A percentile compares a stretch with the other conserved stretches of the same genome.
Evolutionary conservation across 2,888 invertebrate species (phyloP).

Genomic region (Pachycephus smyrnensis): DNA sequence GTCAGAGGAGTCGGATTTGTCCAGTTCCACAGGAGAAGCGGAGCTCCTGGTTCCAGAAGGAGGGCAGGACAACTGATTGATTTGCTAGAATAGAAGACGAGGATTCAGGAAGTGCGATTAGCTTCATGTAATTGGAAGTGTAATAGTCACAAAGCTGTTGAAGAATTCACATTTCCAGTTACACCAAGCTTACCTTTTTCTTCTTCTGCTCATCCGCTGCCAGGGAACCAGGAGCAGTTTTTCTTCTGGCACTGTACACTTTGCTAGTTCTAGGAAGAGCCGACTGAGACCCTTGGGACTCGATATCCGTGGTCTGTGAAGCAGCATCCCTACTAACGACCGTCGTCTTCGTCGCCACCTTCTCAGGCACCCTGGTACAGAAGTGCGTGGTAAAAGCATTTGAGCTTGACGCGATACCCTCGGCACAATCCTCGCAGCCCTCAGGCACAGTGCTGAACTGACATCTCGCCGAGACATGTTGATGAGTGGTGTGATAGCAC

Average conservation of each 20-base stretch:
- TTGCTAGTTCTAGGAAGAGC: slow-evolving; percentile 32
- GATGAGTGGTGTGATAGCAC: slow-evolving; percentile 63
- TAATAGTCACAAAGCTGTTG: neutral
- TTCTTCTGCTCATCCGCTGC: slow-evolving; percentile 42
- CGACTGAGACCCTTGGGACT: slow-evolving; percentile 43
- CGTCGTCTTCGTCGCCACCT: slow-evolving; percentile 41
- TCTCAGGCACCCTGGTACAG: slow-evolving; percentile 58
- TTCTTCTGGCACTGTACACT: slow-evolving; percentile 33
- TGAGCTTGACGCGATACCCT: slow-evolving; percentile 42
- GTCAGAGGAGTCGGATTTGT: slow-evolving; percentile 33
- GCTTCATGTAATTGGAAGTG: neutral
- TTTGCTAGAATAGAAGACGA: neutral
- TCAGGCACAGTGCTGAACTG: slow-evolving; percentile 63
- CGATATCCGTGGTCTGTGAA: slow-evolving; percentile 68
- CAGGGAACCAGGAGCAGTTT: slow-evolving; percentile 29
- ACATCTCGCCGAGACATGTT: slow-evolving; percentile 39
- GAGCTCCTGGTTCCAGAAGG: neutral
- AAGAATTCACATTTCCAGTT: neutral
- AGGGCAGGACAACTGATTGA: neutral
- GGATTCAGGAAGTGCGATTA: neutral
- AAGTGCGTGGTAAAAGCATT: slow-evolving; percentile 63
- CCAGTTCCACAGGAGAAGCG: slow-evolving; percentile 10
- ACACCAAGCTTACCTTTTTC: slow-evolving; percentile 35
- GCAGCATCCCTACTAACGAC: slow-evolving; percentile 67
- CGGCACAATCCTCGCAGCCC: slow-evolving; percentile 64